Conservation (phyloP, 2,888 invertebrate species). For the Cylloceria caligata region DNA sequence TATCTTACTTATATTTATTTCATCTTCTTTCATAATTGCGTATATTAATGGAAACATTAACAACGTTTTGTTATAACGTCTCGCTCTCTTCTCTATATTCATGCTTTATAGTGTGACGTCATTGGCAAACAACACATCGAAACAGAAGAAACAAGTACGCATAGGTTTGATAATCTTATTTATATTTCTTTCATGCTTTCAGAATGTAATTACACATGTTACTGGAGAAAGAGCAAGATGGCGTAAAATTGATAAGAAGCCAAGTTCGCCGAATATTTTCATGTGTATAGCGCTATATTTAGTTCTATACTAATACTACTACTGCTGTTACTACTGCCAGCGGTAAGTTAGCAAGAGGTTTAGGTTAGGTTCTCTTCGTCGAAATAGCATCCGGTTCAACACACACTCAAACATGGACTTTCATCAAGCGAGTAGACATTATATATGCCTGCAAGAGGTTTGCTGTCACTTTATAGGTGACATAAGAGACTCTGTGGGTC, state of each 20-base stretch:
- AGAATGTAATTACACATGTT: conserved; percentile 3
- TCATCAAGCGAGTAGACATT: conserved; percentile 20
- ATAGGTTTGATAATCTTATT: neutral
- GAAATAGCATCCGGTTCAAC: conserved; percentile 76
- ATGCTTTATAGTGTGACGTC: too few relatives aligned
- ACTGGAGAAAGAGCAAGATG: conserved; percentile 2
- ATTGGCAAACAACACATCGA: too few relatives aligned
- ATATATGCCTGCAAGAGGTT: conserved; percentile 47
- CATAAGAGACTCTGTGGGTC: conserved; percentile 67
- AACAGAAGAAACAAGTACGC: neutral
- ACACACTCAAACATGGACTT: conserved; percentile 42
- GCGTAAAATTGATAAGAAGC: conserved; percentile 64
- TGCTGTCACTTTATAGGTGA: conserved; percentile 65
- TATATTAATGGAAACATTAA: too few relatives aligned
- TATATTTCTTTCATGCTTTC: conserved; percentile 9
- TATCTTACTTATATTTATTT: too few relatives aligned
- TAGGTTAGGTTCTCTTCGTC: conserved; percentile 75
- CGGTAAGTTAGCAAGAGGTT: conserved; percentile 69
- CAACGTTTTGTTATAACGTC: too few relatives aligned
- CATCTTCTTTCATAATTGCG: too few relatives aligned
- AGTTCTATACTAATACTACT: conserved; percentile 54
- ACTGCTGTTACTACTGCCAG: too few relatives aligned
- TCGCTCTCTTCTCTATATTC: too few relatives aligned
- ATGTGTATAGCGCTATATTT: conserved; percentile 58
- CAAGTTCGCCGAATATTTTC: conserved; percentile 55